Evolutionary conservation across 2,888 invertebrate genomes (phyloP).

Genomic region (Byasa hedistus): DNA sequence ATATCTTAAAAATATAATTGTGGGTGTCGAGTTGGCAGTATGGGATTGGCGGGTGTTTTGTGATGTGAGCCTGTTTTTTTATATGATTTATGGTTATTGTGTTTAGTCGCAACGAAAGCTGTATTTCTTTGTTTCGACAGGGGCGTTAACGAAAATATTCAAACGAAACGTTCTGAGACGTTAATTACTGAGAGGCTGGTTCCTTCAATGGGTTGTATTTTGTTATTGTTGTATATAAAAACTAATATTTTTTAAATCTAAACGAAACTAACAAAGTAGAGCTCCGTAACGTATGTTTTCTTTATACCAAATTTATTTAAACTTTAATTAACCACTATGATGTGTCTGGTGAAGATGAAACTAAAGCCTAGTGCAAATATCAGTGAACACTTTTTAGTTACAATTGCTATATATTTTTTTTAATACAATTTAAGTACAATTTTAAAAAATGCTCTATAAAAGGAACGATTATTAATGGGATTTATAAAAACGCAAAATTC

Average conservation of each 20-base stretch:
- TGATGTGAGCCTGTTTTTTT: constrained; percentile 20
- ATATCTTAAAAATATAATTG: constrained; percentile 46
- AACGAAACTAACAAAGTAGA: not conserved
- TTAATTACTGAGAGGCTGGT: constrained; percentile 8
- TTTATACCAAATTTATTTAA: too few relatives aligned
- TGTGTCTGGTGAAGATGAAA: too few relatives aligned
- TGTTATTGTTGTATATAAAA: not conserved
- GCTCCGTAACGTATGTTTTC: too few relatives aligned
- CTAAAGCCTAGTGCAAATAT: too few relatives aligned
- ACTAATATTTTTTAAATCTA: not conserved
- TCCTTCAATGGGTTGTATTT: not conserved
- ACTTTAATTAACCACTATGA: too few relatives aligned
- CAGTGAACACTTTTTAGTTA: too few relatives aligned
- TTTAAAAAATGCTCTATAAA: not conserved
- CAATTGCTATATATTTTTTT: too few relatives aligned
- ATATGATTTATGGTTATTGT: constrained; percentile 28
- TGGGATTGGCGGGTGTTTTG: constrained; percentile 36
- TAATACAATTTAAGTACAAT: not conserved
- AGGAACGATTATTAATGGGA: not conserved
- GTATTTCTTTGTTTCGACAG: constrained; percentile 24
- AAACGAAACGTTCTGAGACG: constrained; percentile 5
- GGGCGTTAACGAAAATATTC: constrained; percentile 25
- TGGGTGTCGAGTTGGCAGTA: constrained; percentile 39
- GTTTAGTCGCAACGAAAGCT: constrained; percentile 23
- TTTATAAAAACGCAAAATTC: constrained; percentile 17